Conservation (phyloP, 2,888 invertebrate genomes). For the Minunthozetes semirufus region DNA sequence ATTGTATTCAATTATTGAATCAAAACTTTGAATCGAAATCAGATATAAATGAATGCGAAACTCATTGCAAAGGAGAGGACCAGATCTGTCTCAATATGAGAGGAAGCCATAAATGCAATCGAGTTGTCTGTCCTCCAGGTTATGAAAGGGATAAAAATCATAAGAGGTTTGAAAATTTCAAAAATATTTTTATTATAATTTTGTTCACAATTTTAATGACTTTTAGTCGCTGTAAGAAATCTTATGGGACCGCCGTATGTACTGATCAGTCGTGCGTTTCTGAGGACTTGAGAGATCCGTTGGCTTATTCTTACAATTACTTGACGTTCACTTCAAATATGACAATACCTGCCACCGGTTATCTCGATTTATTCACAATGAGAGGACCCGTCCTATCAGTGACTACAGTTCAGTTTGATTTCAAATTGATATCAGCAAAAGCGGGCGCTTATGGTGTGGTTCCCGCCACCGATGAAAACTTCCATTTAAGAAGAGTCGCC, state of each 20-base stretch:
- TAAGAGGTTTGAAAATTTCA: slow-evolving; percentile 60
- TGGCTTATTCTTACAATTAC: slow-evolving; percentile 85
- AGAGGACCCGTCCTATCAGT: slow-evolving; percentile 67
- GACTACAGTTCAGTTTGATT: slow-evolving; percentile 65
- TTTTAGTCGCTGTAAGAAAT: slow-evolving; percentile 15
- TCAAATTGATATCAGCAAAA: slow-evolving; percentile 58
- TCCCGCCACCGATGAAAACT: slow-evolving; percentile 45
- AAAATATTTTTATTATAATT: neutral
- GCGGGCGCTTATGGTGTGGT: slow-evolving; percentile 51
- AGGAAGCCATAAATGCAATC: slow-evolving; percentile 79
- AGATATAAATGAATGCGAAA: slow-evolving; percentile 67
- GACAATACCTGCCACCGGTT: slow-evolving; percentile 59
- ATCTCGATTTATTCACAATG: slow-evolving; percentile 77
- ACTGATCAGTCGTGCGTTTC: neutral
- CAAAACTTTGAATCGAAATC: neutral
- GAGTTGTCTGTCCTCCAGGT: slow-evolving; percentile 73
- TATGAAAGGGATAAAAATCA: slow-evolving; percentile 68
- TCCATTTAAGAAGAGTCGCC: slow-evolving; percentile 50
- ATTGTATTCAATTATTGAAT: neutral
- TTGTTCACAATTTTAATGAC: neutral
- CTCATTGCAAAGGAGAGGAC: slow-evolving; percentile 53
- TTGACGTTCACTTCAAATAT: slow-evolving; percentile 81
- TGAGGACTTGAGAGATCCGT: slow-evolving; percentile 54
- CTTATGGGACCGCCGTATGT: slow-evolving; percentile 4
- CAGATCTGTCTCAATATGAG: slow-evolving; percentile 81